Evolutionary conservation across 1,140 invertebrate genomes (phyloP), one percentile per base, ranked within the genome.

Genomic region (Drosophila sp.): DNA sequence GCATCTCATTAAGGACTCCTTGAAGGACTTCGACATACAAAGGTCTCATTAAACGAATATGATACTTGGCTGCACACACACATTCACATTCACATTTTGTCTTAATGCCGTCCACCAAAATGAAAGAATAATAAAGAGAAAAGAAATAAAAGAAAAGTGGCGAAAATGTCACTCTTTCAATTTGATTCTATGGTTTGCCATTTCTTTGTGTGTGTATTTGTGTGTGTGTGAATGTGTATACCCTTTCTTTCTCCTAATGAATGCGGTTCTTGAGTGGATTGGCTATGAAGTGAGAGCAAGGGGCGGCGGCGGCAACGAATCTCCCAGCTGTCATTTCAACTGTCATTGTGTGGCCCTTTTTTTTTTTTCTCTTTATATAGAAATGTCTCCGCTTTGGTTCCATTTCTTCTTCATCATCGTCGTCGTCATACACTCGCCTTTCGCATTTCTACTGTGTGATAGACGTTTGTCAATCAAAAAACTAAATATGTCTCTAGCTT

Each of bases 401-500:
- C 50, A 30, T 33, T 70, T 62, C 66, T 62, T 29, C 44, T 25
- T 47, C 23, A 47, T 50, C 23, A 50, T 50, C 44, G 10, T 50
- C 6, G 5, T 47, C 44, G 17, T 47, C 17, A 23, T 50, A 25
- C 17, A 23, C 55, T 63, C 54, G 57, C 47, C 60, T 76, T 76
- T 60, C 47, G 65, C 58, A 47, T 55, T 77, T 5, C 32, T 60
- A 10, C 38, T 40, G 29, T 78, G 60, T 79, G 76, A 86, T 83
- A 69, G 82, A 87, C 72, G 70, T 77, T 89, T 89, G 83, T 74
- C 83, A 86, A 86, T 86, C 83, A 84, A 84, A 76, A 50, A 50
- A 50, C 44, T 50, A 50, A 50, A 50, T 71, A 79, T 84, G 72
- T 60, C 7, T 17, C 56, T 66, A 54, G 64, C 72, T 66, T 60